Evolutionary conservation across 64 coral and sea anemone genomes (phyloP).

Genomic region (Montipora capricornis): DNA sequence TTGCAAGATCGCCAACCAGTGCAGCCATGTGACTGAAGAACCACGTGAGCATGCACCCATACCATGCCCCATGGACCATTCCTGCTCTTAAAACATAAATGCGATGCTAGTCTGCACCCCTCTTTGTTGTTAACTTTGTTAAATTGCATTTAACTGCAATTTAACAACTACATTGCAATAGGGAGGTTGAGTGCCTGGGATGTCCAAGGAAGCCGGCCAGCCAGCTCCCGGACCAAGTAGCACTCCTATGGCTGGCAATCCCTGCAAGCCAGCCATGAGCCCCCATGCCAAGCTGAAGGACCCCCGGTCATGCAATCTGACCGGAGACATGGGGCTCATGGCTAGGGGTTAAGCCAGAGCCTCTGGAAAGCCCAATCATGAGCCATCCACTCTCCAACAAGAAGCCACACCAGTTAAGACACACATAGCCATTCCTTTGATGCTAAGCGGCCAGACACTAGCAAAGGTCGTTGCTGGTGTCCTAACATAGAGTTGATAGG

Average conservation of each 20-base stretch:
- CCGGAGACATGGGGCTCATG: not conserved
- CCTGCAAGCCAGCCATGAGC: not conserved
- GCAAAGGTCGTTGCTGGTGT: not conserved
- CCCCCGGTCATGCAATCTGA: not conserved
- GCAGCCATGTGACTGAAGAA: too few species aligned
- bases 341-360: not conserved
- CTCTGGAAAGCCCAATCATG: not conserved
- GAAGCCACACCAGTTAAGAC: not conserved
- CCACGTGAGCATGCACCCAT: too few species aligned
- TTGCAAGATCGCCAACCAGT: too few species aligned
- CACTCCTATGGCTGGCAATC: not conserved
- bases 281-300: slow-evolving; percentile 6
- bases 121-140: too few species aligned
- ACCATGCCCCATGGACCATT: too few species aligned
- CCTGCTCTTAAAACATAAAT: too few species aligned
- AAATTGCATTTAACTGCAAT: not conserved
- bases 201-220: not conserved
- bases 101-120: too few species aligned
- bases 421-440: not conserved
- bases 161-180: not conserved
- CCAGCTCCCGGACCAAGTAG: not conserved
- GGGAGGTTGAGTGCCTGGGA: not conserved
- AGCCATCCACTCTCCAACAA: not conserved
- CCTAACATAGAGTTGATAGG: slow-evolving; percentile 17
- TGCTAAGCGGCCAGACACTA: not conserved